phyloP scores from a whole-genome alignment of 2,888 invertebrate species.

The Agonopterix alstromeriana region DNA sequence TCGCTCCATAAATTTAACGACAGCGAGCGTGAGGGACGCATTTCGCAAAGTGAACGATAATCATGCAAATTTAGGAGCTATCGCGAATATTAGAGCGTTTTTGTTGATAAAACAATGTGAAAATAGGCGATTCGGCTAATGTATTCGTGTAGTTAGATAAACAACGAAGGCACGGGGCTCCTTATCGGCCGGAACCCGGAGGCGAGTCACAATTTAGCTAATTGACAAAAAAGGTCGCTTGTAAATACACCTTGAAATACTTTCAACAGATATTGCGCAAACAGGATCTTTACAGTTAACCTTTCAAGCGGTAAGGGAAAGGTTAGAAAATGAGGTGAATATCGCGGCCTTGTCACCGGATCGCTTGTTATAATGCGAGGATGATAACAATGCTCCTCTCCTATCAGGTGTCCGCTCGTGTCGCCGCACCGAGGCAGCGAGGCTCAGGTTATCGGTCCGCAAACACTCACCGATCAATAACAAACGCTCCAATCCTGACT shows the following conservation, averaged over 20 bases:
- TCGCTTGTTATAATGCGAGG: not conserved
- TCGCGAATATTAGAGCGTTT: constrained; percentile 3
- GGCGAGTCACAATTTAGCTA: constrained; percentile 18
- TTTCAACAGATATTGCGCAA: constrained; percentile 2
- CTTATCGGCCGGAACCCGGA: constrained; percentile 30
- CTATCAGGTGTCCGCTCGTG: constrained; percentile 17
- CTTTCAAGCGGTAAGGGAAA: not conserved
- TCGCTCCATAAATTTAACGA: constrained; percentile 20
- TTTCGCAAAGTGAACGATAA: constrained; percentile 33
- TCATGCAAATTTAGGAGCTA: constrained; percentile 33
- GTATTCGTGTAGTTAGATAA: constrained; percentile 28
- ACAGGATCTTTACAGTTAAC: not conserved
- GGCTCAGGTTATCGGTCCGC: constrained; percentile 26
- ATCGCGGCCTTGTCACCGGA: constrained; percentile 2
- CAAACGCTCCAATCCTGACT: constrained; percentile 8
- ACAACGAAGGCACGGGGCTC: constrained; percentile 23
- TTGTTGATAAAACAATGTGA: constrained; percentile 18
- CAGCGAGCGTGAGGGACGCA: constrained; percentile 18
- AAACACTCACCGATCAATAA: constrained; percentile 34
- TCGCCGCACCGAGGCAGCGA: not conserved
- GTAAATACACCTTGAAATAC: constrained; percentile 9
- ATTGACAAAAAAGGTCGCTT: constrained; percentile 25
- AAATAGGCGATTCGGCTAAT: constrained; percentile 23
- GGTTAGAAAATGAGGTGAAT: not conserved
- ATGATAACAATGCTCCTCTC: constrained; percentile 6